These are phyloP conservation scores for Punctoribates punctum DNA, from an alignment of 2,888 invertebrate species.

Conservation along the genomic window DNA sequence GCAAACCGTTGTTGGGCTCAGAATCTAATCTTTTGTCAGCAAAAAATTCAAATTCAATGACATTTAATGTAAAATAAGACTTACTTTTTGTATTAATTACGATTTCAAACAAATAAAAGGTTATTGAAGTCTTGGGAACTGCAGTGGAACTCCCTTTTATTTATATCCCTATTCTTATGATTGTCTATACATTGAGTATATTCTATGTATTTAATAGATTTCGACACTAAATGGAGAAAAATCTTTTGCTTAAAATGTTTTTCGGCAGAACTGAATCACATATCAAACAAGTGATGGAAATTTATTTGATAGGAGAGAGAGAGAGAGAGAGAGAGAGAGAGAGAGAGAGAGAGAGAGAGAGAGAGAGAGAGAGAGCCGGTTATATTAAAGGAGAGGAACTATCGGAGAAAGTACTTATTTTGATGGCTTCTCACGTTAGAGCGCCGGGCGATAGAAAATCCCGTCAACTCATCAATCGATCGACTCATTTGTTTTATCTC, in stretches of 20 bases:
- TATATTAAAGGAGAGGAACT: not conserved
- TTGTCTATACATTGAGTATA: too few relatives aligned
- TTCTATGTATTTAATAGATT: not conserved
- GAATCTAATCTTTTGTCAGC: not conserved
- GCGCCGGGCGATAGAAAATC: not conserved
- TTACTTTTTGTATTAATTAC: not conserved
- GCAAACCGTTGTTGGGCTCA: not conserved
- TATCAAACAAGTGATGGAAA: conserved; percentile 19
- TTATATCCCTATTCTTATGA: too few relatives aligned
- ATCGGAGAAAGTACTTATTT: conserved; percentile 27
- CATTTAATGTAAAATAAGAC: conserved; percentile 3
- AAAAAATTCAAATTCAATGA: conserved; percentile 1
- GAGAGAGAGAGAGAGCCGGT: not conserved
- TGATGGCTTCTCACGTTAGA: conserved; percentile 26
- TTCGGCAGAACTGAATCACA: not conserved
- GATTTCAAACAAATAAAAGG: not conserved
- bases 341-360: not conserved
- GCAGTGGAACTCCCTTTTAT: not conserved
- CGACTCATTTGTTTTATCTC: conserved; percentile 35
- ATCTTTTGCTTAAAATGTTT: not conserved
- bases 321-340: not conserved
- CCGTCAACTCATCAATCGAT: conserved; percentile 35
- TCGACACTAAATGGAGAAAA: not conserved
- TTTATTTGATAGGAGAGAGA: not conserved
- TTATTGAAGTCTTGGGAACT: not conserved